These are phyloP conservation scores for Chamaedrilus cognettii DNA, from an alignment of 2,888 invertebrate genomes.

Conservation along the genomic window DNA sequence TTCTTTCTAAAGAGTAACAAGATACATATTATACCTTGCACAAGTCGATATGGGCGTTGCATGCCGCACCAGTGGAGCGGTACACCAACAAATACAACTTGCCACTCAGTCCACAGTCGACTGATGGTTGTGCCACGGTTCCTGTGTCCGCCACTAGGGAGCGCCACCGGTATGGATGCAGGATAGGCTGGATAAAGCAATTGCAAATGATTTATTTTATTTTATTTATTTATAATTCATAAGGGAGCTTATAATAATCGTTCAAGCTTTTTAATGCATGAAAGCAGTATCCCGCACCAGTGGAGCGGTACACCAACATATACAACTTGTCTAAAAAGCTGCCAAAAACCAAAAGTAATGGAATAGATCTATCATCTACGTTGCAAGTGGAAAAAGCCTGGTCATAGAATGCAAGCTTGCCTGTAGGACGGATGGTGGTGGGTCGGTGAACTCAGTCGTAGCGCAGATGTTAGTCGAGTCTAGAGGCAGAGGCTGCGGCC, in stretches of 20 bases:
- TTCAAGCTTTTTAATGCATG: no score
- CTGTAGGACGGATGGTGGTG: not conserved
- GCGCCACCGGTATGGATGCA: slow-evolving; percentile 1
- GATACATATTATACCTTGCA: not conserved
- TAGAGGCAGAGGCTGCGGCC: slow-evolving; percentile 5
- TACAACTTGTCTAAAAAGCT: not conserved
- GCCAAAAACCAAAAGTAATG: no score
- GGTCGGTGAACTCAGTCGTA: not conserved
- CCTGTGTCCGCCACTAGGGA: not conserved
- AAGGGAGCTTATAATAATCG: no score
- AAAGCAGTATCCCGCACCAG: not conserved
- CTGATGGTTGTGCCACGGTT: not conserved
- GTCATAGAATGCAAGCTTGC: not conserved
- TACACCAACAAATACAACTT: not conserved
- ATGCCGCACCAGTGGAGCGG: not conserved
- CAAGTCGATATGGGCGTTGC: not conserved
- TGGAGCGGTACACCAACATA: not conserved
- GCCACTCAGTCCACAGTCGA: not conserved
- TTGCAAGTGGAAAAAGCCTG: no score
- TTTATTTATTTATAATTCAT: no score
- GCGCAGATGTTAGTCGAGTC: not conserved
- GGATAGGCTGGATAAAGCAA: not conserved
- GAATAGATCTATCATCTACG: no score
- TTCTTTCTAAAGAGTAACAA: no score
- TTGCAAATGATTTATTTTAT: not conserved